Evolutionary conservation across 2,888 invertebrate species (phyloP), one percentile per base, ranked within the genome.

Genomic region (Archaeoteleia sp.): DNA sequence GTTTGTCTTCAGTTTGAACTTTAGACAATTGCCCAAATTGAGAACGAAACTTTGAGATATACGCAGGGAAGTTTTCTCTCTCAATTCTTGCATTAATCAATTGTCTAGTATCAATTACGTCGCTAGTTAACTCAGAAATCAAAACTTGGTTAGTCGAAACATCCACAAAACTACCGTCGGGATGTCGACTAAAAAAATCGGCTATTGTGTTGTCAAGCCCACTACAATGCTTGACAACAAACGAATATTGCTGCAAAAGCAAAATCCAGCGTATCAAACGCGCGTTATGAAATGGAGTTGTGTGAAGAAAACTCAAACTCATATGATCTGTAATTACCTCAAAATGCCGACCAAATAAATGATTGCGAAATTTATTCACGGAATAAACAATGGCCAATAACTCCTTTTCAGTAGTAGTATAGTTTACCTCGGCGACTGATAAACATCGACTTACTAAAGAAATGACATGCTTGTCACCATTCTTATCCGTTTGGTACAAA

Each of bases 241-340:
- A 79, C 37, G 65, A 32, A 54, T 72, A 80, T 49, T 75, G 74
- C 17, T 78, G 75, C 6, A 79, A 37, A 14, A 60, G 67, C 0
- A 74, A 13, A n/a, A 70, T 57, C 78, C 80, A 82, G 1, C 82
- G 46, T 1, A 67, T 67, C 0, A 81, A 35, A 1, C 78, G 57
- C 1, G 71, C 53, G 15, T 65, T 72, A 1, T 72, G 63, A 17
- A 78, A 55, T 5, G 71, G 55, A 27, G 80, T 78, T 0, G 53
- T 65, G 9, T 65, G 63, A 4, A 81, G 35, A 55, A 78, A 81
- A 0, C 62, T 70, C 0, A 79, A 40, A 1, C 71, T 60, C 10
- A 72, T 65, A 54, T 79, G 77, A 46, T 80, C 81, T 0, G 74
- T 78, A 9, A 72, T 54, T 1, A 80, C 62, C 0, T 71, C 51